Evolutionary conservation across 2,113 vertebrate genomes (phyloP), one percentile per base, ranked within the genome.

Genomic region (Psephotus haematonotus): DNA sequence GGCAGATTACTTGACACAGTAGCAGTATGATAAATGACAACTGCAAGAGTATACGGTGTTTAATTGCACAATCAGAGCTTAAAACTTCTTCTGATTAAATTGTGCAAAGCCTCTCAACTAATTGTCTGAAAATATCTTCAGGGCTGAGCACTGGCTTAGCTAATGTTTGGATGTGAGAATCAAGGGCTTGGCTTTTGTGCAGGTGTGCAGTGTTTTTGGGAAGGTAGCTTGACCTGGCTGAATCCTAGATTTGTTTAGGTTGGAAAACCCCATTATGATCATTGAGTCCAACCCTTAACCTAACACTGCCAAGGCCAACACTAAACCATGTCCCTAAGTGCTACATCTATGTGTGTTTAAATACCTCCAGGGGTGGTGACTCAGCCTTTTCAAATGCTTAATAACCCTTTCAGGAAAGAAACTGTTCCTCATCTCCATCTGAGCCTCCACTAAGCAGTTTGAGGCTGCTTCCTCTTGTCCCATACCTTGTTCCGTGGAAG

Each of bases 41-140:
- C 79, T 85, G 57, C 60, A 77, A 41, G 69, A 90, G 52, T 93
- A 35, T 89, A 47, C 82, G 63, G 79, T 95, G 86, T 92, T 95
- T 96, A 93, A 96, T 93, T 94, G 92, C 85, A 97, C 43, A 82
- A 94, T 90, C 81, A 63, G 72, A 92, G 53, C 93, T 90, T 89
- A 82, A 97, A 95, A 91, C 22, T 92, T 49, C 72, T 84, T 92
- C 88, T 81, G 89, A 96, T 97, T 93, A 95, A 93, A 92, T 92
- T 81, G 95, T 86, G 50, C 82, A 90, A 53, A 90, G 79, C 72
- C 46, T 96, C 59, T 75, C 64, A 93, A 92, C 70, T 94, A 80
- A 92, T 95, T 94, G 82, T 90, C 80, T 88, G 82, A 77, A 94
- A 92, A 82, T 37, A 16, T 89, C 59, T 93, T 77, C 55, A 57